phyloP scores from a whole-genome alignment of 2,113 vertebrate genomes.

The Microcebus griseorufus region DNA sequence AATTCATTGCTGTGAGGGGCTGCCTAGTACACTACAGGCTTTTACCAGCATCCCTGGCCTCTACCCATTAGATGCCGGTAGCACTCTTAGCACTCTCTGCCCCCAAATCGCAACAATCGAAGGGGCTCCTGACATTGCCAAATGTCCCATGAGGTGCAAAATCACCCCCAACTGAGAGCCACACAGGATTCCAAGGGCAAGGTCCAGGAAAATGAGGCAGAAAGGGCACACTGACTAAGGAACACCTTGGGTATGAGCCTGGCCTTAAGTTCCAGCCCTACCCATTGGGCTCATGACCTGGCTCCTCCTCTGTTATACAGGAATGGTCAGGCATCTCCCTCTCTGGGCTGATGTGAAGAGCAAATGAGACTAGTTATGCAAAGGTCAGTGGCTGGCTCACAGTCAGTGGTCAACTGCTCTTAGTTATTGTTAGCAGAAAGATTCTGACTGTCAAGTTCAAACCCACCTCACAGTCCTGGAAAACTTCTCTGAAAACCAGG shows the following conservation, averaged over 20 bases:
- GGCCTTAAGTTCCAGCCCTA: not conserved
- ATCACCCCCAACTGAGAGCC: not conserved
- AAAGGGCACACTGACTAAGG: not conserved
- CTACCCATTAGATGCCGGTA: not conserved
- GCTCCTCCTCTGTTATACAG: not conserved
- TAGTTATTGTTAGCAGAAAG: no score
- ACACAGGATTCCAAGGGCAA: not conserved
- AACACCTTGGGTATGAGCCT: no score
- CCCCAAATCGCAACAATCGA: not conserved
- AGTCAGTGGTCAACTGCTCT: no score
- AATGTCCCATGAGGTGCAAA: not conserved
- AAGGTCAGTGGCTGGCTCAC: not conserved
- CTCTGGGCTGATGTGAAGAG: not conserved
- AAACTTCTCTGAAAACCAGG: not conserved
- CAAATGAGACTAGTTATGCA: not conserved
- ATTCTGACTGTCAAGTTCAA: not conserved
- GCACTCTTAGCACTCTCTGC: not conserved
- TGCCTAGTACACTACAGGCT: no score
- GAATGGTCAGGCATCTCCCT: not conserved
- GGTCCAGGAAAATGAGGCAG: not conserved
- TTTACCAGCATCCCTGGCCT: not conserved
- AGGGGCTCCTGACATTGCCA: not conserved
- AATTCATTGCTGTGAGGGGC: fast-evolving
- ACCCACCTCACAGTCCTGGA: not conserved
- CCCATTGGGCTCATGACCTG: fast-evolving